Percentiles rank a stretch among this genome's conserved stretches.
Evolutionary conservation across 92 coral and sea anemone genomes (phyloP).

Genomic region (Phenganax stokvisi): DNA sequence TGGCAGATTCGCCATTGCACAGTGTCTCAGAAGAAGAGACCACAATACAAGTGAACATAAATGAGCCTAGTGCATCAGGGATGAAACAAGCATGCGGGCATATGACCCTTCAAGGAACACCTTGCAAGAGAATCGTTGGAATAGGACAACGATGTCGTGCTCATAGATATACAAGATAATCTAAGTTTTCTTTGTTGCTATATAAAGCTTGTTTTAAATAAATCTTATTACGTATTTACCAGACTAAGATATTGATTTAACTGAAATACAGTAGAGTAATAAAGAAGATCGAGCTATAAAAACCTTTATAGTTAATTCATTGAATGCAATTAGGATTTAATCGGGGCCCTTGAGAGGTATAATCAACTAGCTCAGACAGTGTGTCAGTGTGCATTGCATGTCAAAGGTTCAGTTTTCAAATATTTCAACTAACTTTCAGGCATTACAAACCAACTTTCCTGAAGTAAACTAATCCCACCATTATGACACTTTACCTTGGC

Average conservation of each 20-base stretch:
- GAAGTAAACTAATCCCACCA: conserved; percentile 13
- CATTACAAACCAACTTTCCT: conserved; percentile 37
- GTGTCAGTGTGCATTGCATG: too few relatives aligned
- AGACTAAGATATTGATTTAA: too few relatives aligned
- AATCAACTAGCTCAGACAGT: too few relatives aligned
- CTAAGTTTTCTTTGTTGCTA: background rate
- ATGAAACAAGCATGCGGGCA: background rate
- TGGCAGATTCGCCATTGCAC: background rate
- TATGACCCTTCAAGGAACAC: background rate
- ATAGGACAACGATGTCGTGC: background rate
- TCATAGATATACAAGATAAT: background rate
- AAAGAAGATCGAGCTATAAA: too few relatives aligned
- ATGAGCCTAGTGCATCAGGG: background rate
- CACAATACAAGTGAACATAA: conserved; percentile 1
- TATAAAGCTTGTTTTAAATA: background rate
- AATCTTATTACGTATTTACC: too few relatives aligned
- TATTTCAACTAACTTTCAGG: background rate
- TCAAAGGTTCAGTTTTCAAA: too few relatives aligned
- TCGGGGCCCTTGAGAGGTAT: too few relatives aligned
- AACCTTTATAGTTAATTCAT: too few relatives aligned
- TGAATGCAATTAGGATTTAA: too few relatives aligned
- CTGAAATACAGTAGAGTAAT: too few relatives aligned
- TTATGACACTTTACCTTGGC: conserved; percentile 8
- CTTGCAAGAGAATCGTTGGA: background rate
- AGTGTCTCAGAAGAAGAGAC: background rate